Evolutionary conservation across 2,797 vertebrate species (phyloP), one percentile per base, ranked within the genome.

Genomic region (Acanthis flammea): DNA sequence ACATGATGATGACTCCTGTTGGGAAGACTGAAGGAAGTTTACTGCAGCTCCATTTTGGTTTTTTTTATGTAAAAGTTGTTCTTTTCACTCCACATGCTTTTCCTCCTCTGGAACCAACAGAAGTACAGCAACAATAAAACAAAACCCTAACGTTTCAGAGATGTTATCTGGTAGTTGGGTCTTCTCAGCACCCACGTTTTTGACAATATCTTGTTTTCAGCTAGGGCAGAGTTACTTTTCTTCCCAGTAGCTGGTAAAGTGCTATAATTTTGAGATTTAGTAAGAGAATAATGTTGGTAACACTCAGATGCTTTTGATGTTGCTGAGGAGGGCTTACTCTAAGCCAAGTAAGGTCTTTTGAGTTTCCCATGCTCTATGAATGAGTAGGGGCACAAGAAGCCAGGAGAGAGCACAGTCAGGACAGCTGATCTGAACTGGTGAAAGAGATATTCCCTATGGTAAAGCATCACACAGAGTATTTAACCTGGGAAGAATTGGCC

Each of bases 1-100:
- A 0, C 0, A 0, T 35, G 35, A 51, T 30, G 33, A 55, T 45
- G 23, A 17, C 7, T 44, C 37, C 35, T 83, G 6, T 15, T 80
- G 14, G 48, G 19, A 53, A 71, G 35, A 51, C 4, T 23, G 37
- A 42, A 87, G 10, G 23, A 76, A 30, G 5, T 55, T 67, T 71
- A 58, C 16, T 23, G 18, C 18, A 54, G 11, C 9, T 50, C 7
- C 3, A 6, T 50, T 73, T 84, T 67, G 37, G 12, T 21, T 11
- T 58, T 14, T 14, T 66, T 30, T 33, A 54, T 65, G 37, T 37
- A 66, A 50, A 39, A 39, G 17, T 19, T 61, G 2, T 35, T 88
- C 13, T n/a, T 28, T 60, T 77, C 15, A 33, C 6, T 51, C 14
- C 27, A 65, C 8, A 10, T 39, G 15, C 13, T 74, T 67, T 86